A percentile compares a stretch with the other conserved stretches of the same genome.
Conservation (phyloP, 2,888 invertebrate species). For the Deroplatys truncata region DNA sequence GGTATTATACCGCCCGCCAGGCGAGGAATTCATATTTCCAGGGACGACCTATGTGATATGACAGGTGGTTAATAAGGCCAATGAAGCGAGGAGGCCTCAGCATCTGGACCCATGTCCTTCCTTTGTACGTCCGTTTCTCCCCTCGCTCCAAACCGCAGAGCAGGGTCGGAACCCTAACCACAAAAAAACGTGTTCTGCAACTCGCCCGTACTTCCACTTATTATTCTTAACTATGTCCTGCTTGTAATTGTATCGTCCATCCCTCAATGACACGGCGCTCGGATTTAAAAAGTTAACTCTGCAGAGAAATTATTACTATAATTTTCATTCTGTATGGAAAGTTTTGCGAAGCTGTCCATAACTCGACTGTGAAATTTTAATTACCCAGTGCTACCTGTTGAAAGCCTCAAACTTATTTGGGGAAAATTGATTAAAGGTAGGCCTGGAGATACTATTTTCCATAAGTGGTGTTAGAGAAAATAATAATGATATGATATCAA, state of each 20-base stretch:
- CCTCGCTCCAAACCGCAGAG: background rate
- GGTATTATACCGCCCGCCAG: background rate
- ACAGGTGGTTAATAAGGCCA: constrained; percentile 25
- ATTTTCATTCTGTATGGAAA: no score
- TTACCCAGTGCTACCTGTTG: no score
- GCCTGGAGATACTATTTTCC: no score
- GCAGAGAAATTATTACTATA: no score
- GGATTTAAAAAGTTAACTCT: background rate
- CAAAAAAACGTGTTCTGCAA: background rate
- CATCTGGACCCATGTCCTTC: background rate
- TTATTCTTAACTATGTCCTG: background rate
- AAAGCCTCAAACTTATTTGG: no score
- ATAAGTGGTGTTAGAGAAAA: no score
- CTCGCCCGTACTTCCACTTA: background rate
- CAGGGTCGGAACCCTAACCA: background rate
- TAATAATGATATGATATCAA: no score
- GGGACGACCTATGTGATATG: constrained; percentile 15
- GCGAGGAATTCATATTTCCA: background rate
- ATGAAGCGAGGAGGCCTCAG: constrained; percentile 16
- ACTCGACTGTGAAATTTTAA: no score
- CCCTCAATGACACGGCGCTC: background rate
- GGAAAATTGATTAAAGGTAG: no score
- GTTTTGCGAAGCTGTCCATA: no score
- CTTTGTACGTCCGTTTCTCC: background rate
- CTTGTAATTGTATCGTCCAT: background rate